phyloP scores from a whole-genome alignment of 2,113 vertebrate species.

The Copsychus sechellarum region DNA sequence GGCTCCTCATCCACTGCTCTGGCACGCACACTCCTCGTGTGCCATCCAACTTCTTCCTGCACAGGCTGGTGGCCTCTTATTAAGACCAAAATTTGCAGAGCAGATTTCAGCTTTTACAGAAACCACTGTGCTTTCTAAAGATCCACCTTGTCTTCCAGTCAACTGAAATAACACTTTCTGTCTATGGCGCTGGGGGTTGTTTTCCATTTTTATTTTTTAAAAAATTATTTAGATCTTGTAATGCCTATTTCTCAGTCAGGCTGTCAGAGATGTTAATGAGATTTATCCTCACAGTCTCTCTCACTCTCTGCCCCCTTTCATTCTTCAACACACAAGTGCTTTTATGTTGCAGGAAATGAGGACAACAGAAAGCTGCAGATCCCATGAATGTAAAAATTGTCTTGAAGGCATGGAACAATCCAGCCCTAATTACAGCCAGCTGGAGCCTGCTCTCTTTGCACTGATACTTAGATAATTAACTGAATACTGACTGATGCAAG shows the following conservation, averaged over 20 bases:
- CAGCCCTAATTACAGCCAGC: conserved; percentile 62
- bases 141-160: not conserved
- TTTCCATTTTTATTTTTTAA: not conserved
- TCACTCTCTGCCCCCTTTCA: not conserved
- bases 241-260: not conserved
- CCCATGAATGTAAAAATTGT: conserved; percentile 56
- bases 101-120: conserved; percentile 13
- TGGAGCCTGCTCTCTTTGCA: conserved; percentile 47
- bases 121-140: not conserved
- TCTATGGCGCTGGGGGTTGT: not conserved
- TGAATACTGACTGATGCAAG: conserved; percentile 38
- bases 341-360: conserved; percentile 57
- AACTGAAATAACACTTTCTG: conserved; percentile 5
- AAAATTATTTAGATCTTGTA: not conserved
- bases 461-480: conserved; percentile 40
- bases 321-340: conserved; percentile 35
- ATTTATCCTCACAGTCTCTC: not conserved
- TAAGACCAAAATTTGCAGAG: conserved; percentile 5
- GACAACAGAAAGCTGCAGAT: conserved; percentile 55
- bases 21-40: not conserved
- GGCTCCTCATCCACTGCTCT: not conserved
- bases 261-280: not conserved
- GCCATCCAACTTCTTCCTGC: not conserved
- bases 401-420: conserved; percentile 56
- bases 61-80: conserved; percentile 1